These are phyloP conservation scores for Ceyx margarethae DNA, from an alignment of 2,113 vertebrate genomes.

Conservation along the genomic window DNA sequence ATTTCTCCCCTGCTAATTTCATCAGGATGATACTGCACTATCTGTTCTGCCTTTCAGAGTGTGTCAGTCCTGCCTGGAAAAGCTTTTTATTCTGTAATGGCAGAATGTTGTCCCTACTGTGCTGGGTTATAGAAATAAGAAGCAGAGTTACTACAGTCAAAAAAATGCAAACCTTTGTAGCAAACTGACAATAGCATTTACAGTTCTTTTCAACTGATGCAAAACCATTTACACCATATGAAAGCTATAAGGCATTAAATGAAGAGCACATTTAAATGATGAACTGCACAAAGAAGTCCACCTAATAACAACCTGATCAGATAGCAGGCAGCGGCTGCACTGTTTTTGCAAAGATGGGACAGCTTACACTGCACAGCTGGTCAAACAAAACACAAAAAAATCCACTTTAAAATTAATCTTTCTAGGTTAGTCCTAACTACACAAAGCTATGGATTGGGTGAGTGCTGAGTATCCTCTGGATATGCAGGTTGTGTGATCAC, in stretches of 20 bases:
- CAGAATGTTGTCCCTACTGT: constrained; percentile 45
- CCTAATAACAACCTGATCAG: neutral
- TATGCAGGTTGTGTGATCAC: rapidly evolving
- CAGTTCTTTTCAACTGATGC: neutral
- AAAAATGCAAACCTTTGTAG: neutral
- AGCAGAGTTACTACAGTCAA: constrained; percentile 43
- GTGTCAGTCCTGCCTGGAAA: constrained; percentile 51
- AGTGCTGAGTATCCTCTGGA: neutral
- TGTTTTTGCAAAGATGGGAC: neutral
- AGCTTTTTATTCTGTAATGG: constrained; percentile 52
- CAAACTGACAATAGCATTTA: constrained; percentile 50
- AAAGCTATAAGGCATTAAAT: constrained; percentile 20
- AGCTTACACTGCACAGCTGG: neutral
- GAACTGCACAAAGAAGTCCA: constrained; percentile 1
- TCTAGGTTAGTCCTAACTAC: neutral
- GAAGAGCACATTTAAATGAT: neutral
- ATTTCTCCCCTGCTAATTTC: constrained; percentile 68
- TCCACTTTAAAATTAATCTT: neutral
- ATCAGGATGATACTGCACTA: constrained; percentile 31
- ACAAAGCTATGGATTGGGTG: neutral
- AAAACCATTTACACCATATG: neutral
- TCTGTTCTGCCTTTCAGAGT: constrained; percentile 62
- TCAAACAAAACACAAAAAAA: neutral
- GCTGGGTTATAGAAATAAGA: constrained; percentile 63
- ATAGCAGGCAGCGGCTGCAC: neutral